Percentiles rank a stretch among this genome's conserved stretches.
phyloP scores from a whole-genome alignment of 2,888 invertebrate genomes.

The Xestia xanthographa region DNA sequence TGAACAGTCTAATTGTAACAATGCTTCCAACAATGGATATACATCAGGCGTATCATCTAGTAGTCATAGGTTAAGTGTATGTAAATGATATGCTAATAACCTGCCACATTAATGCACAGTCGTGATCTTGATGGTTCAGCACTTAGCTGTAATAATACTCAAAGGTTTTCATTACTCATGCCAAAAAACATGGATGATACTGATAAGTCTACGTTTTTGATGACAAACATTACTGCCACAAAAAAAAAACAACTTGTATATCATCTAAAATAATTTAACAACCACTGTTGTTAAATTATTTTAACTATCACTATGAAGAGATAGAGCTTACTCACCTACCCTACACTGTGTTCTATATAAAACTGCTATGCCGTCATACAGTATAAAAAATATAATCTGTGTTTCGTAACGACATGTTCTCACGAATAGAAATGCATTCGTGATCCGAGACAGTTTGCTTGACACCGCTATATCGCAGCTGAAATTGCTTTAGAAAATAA shows the following conservation, averaged over 20 bases:
- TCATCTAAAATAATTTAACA: neutral
- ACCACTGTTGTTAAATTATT: no score
- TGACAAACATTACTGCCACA: neutral
- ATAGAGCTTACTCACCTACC: conserved; percentile 9
- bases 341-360: conserved; percentile 1
- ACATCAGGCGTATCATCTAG: neutral
- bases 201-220: neutral
- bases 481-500: conserved; percentile 63
- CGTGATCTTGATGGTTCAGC: conserved; percentile 37
- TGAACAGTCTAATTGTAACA: conserved; percentile 2
- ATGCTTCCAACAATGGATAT: conserved; percentile 21
- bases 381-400: conserved; percentile 49
- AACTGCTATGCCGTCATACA: conserved; percentile 31
- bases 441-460: conserved; percentile 63
- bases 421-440: conserved; percentile 66
- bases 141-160: conserved; percentile 26
- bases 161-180: neutral
- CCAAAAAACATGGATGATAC: neutral
- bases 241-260: neutral
- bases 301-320: neutral
- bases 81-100: conserved; percentile 47
- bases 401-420: conserved; percentile 55
- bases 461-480: conserved; percentile 52
- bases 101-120: conserved; percentile 46
- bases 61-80: conserved; percentile 27